phyloP scores from a whole-genome alignment of 2,113 vertebrate species.

The Himantopus leucocephalus region DNA sequence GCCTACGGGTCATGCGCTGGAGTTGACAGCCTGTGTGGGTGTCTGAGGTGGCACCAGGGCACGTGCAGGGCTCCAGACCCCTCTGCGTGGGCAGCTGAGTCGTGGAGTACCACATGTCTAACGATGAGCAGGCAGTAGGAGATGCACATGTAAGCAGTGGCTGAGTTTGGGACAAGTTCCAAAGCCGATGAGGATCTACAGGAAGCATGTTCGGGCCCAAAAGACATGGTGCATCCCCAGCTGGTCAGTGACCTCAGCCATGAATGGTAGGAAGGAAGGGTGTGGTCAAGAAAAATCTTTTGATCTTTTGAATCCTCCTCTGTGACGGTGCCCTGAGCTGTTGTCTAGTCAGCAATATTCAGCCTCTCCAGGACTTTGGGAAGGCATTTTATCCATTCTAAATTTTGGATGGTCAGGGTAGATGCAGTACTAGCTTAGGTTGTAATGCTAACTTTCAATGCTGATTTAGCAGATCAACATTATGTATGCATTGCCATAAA shows the following conservation, averaged over 20 bases:
- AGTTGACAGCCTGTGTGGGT: neutral
- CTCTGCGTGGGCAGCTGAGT: neutral
- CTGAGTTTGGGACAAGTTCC: neutral
- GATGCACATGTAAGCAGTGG: fast-evolving
- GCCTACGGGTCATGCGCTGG: fast-evolving
- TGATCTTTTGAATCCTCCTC: neutral
- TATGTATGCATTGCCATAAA: neutral
- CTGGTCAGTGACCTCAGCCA: neutral
- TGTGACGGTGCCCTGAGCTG: neutral
- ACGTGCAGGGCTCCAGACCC: neutral
- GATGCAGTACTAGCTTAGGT: neutral
- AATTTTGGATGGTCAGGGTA: neutral
- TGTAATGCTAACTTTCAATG: neutral
- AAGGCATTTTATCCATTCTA: neutral
- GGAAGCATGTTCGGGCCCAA: neutral
- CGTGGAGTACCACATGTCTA: fast-evolving
- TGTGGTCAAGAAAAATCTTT: neutral
- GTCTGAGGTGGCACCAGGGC: neutral
- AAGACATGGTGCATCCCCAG: neutral
- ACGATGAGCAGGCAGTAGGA: fast-evolving
- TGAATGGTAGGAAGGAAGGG: neutral
- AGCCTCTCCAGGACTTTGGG: neutral
- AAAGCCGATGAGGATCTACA: neutral
- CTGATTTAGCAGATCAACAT: neutral
- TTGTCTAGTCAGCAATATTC: neutral